These are phyloP conservation scores for Ctenoplectra terminalis DNA, from an alignment of 1,140 invertebrate genomes.

Conservation along the genomic window DNA sequence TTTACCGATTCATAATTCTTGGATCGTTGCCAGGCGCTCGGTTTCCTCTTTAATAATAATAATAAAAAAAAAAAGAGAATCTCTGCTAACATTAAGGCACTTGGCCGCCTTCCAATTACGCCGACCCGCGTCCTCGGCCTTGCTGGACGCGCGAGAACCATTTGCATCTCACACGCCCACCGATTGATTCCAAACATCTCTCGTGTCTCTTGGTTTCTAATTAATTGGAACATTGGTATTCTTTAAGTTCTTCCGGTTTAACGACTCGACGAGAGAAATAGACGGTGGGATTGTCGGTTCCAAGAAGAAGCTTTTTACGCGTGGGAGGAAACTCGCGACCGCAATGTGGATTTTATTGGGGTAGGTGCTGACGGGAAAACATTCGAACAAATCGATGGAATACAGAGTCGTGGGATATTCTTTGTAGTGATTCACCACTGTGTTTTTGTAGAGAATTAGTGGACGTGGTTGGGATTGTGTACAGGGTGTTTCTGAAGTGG, in stretches of 20 bases:
- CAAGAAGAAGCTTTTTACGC: background rate
- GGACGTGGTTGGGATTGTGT: too few relatives aligned
- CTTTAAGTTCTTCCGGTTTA: background rate
- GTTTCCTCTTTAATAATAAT: slow-evolving; percentile 38
- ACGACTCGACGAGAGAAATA: background rate
- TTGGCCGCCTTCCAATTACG: slow-evolving; percentile 52
- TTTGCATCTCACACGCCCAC: slow-evolving; percentile 12
- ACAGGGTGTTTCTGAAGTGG: too few relatives aligned
- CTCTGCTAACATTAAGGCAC: slow-evolving; percentile 29
- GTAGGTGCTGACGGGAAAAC: background rate
- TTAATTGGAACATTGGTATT: background rate
- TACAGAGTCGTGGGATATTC: background rate
- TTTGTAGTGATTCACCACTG: background rate
- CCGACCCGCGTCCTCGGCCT: slow-evolving; percentile 9
- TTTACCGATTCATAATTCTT: slow-evolving; percentile 62
- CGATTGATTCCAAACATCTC: background rate
- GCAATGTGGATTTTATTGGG: background rate
- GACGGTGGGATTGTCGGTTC: background rate
- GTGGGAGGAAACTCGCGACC: background rate
- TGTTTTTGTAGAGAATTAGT: too few relatives aligned
- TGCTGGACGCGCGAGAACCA: slow-evolving; percentile 16
- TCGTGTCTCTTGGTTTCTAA: too few relatives aligned
- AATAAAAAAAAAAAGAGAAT: too few relatives aligned
- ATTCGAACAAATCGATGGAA: background rate
- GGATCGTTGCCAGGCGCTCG: slow-evolving; percentile 50